Percentiles rank a stretch among this genome's conserved stretches.
Conservation (phyloP, 2,888 invertebrate species). For the Cataglyphis cursor region DNA sequence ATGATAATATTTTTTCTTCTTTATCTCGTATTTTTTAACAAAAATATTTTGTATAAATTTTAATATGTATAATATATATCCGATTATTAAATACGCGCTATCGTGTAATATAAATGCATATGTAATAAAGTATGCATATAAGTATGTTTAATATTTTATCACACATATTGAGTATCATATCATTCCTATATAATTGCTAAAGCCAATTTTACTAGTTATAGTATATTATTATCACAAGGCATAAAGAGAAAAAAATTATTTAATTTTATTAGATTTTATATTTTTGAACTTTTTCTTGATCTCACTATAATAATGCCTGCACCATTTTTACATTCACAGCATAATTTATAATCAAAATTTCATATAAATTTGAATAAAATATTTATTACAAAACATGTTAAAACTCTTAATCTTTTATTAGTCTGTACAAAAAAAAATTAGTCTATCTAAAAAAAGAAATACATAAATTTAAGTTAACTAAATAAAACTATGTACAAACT, state of each 20-base stretch:
- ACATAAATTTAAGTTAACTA: constrained; percentile 31
- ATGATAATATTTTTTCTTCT: neutral
- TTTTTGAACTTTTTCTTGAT: constrained; percentile 1
- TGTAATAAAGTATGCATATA: constrained; percentile 1
- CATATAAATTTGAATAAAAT: neutral
- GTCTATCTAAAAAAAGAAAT: constrained; percentile 5
- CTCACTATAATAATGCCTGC: neutral
- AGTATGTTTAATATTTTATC: neutral
- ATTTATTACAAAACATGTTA: constrained; percentile 18
- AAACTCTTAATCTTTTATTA: constrained; percentile 20
- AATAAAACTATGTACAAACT: constrained; percentile 26
- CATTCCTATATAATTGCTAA: neutral
- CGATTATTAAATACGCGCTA: neutral
- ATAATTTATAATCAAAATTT: neutral
- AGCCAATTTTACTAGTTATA: neutral
- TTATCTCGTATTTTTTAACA: neutral
- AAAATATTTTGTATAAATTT: neutral
- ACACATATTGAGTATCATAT: neutral
- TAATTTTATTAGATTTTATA: neutral
- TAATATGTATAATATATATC: neutral
- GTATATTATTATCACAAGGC: neutral
- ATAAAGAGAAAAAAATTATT: constrained; percentile 4
- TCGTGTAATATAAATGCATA: neutral
- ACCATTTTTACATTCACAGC: constrained; percentile 34
- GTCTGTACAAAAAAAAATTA: neutral